phyloP scores from a whole-genome alignment of 2,113 vertebrate species.

The Alces alces region DNA sequence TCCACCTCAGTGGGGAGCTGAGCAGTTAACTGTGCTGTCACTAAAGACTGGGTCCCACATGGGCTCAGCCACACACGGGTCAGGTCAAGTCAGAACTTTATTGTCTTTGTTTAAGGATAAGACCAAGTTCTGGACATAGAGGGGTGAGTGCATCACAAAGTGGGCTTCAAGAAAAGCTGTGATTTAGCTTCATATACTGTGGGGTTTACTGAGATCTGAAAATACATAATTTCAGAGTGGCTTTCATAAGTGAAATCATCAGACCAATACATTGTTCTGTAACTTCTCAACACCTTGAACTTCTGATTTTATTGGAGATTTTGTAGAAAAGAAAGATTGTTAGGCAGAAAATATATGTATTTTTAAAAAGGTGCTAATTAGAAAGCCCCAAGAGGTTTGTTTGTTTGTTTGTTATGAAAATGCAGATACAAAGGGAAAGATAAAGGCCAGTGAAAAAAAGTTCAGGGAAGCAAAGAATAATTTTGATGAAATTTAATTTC shows the following conservation, averaged over 20 bases:
- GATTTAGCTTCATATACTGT: not conserved
- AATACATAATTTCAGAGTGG: conserved; percentile 29
- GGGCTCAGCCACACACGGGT: not conserved
- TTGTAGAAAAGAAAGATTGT: not conserved
- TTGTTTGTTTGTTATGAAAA: not conserved
- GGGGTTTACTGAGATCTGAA: conserved; percentile 17
- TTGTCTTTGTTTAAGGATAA: not conserved
- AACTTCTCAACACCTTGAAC: conserved; percentile 10
- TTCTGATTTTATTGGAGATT: conserved; percentile 24
- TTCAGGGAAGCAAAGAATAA: not conserved
- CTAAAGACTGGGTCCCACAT: not conserved
- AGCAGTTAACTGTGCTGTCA: not conserved
- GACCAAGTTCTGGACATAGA: not conserved
- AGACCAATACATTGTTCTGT: conserved; percentile 26
- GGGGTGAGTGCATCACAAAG: not conserved
- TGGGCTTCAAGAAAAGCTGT: not conserved
- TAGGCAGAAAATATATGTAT: not conserved
- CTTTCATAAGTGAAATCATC: conserved; percentile 38
- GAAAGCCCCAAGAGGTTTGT: not conserved
- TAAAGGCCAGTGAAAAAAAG: not conserved
- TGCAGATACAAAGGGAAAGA: not conserved
- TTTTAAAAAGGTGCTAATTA: not conserved
- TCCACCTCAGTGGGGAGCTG: not conserved
- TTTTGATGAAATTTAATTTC: not conserved
- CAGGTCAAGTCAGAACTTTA: not conserved